These are phyloP conservation scores for Psittacula echo DNA, from an alignment of 2,797 vertebrate species.

Conservation along the genomic window DNA sequence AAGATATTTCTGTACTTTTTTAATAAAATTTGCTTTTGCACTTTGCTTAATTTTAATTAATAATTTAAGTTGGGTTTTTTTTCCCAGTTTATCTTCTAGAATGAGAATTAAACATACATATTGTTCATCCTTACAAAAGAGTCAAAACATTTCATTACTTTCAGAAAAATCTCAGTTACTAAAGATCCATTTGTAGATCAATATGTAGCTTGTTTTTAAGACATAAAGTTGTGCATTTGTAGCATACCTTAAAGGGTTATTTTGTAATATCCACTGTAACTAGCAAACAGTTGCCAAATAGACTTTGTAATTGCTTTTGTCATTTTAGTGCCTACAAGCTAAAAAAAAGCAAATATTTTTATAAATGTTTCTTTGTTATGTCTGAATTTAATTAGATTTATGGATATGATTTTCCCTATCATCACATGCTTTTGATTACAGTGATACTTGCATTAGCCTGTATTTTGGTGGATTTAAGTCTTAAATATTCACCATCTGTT, in stretches of 20 bases:
- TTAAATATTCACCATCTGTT: conserved; percentile 32
- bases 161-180: neutral
- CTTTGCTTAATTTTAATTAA: neutral
- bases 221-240: neutral
- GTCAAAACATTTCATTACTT: neutral
- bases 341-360: conserved; percentile 8
- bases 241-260: neutral
- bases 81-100: neutral
- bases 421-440: conserved; percentile 61
- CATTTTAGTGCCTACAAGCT: neutral
- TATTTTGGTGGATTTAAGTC: conserved; percentile 13
- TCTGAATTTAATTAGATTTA: conserved; percentile 54
- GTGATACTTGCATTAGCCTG: neutral
- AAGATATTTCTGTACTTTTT: neutral
- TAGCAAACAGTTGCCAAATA: neutral
- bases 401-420: neutral
- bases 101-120: neutral
- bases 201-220: neutral
- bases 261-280: neutral
- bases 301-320: neutral
- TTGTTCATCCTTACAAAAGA: neutral
- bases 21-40: neutral
- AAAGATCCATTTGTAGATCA: neutral
- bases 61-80: neutral
- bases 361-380: conserved; percentile 44